A percentile compares a stretch with the other conserved stretches of the same genome.
Conservation (phyloP, 2,797 vertebrate genomes). For the Eptatretus atami region DNA sequence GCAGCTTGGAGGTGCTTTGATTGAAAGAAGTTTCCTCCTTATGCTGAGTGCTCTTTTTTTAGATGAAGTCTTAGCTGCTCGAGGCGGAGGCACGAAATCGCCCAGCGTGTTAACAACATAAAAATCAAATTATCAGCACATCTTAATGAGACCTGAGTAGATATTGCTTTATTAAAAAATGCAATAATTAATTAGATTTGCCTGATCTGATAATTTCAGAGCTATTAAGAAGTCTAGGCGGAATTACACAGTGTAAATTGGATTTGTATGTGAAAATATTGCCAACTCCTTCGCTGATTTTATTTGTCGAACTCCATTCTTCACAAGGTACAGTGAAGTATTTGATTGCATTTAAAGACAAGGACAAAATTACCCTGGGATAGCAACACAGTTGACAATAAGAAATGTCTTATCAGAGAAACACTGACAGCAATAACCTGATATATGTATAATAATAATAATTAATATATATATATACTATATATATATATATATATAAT, state of each 20-base stretch:
- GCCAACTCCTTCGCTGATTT: constrained; percentile 3
- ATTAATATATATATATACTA: too few species aligned
- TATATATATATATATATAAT: too few species aligned
- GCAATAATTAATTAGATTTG: constrained; percentile 6
- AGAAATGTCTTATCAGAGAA: too few species aligned
- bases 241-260: constrained; percentile 4
- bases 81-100: too few species aligned
- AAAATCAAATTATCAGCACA: constrained; percentile 6
- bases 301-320: not conserved
- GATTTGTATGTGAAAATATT: not conserved
- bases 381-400: too few species aligned
- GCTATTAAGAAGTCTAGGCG: constrained; percentile 1
- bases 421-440: too few species aligned
- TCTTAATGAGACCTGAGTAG: constrained; percentile 5
- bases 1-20: too few species aligned
- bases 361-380: not conserved
- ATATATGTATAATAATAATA: too few species aligned
- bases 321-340: not conserved
- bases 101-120: not conserved
- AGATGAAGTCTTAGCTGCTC: too few species aligned
- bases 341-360: not conserved
- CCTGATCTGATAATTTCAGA: constrained; percentile 4
- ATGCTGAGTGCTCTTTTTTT: too few species aligned
- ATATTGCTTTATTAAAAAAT: constrained; percentile 6
- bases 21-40: too few species aligned